Percentiles rank a stretch among this genome's conserved stretches.
Evolutionary conservation across 2,888 invertebrate species (phyloP).

Genomic region (Penaeus monodon): DNA sequence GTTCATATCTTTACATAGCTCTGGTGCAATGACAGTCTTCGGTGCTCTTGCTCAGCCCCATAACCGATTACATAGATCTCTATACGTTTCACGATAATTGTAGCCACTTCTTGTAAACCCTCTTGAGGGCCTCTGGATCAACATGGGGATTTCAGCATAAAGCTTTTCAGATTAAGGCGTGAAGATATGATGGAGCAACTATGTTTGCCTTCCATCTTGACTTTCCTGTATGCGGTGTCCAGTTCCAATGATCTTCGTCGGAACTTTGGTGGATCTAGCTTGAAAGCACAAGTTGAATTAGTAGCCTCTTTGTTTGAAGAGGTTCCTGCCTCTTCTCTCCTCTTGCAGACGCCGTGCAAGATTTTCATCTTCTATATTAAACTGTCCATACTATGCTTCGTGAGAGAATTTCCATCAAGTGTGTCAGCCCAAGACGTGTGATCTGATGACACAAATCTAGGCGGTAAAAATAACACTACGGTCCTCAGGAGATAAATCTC

Average conservation of each 20-base stretch:
- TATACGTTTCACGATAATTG: constrained; percentile 37
- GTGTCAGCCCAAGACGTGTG: constrained; percentile 56
- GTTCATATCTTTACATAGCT: constrained; percentile 42
- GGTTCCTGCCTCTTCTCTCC: constrained; percentile 50
- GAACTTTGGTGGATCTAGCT: constrained; percentile 39
- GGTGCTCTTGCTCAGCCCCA: constrained; percentile 41
- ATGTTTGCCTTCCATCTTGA: constrained; percentile 6
- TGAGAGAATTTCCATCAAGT: constrained; percentile 52
- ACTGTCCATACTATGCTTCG: constrained; percentile 47
- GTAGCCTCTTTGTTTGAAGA: not conserved
- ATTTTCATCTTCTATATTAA: constrained; percentile 55
- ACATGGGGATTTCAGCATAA: constrained; percentile 56
- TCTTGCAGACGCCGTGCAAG: constrained; percentile 60
- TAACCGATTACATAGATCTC: constrained; percentile 34
- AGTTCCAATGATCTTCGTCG: constrained; percentile 62
- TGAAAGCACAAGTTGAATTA: not conserved
- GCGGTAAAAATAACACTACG: constrained; percentile 55
- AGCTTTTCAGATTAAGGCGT: constrained; percentile 53
- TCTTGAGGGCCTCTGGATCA: constrained; percentile 53
- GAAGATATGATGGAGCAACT: constrained; percentile 29
- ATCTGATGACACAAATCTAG: constrained; percentile 56
- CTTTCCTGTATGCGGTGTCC: constrained; percentile 60
- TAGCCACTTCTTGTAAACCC: constrained; percentile 31
- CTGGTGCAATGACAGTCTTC: constrained; percentile 54
- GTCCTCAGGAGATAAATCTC: constrained; percentile 55